Conservation (phyloP, 2,113 vertebrate genomes). For the Malurus melanocephalus region DNA sequence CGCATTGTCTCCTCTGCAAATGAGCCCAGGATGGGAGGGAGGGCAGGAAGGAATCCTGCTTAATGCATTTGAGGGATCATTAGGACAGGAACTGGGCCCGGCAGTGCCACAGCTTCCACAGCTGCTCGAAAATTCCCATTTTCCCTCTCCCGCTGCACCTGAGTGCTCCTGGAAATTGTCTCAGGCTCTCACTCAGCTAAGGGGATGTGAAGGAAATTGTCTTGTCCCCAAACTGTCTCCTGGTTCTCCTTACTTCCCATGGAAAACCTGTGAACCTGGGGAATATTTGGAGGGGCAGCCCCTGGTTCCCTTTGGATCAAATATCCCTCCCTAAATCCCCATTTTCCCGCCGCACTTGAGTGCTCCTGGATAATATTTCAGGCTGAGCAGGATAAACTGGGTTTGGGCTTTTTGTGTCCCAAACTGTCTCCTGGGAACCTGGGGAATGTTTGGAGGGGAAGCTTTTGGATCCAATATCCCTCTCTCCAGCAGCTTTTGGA, state of each 20-base stretch:
- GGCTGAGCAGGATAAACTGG: not conserved
- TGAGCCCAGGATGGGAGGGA: not conserved
- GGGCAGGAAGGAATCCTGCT: not conserved
- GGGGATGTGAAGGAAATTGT: not conserved
- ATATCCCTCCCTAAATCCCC: not conserved
- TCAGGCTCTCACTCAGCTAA: not conserved
- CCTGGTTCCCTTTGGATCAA: not conserved
- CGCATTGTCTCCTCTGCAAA: not conserved
- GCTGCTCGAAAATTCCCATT: not conserved
- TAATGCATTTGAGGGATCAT: constrained; percentile 5
- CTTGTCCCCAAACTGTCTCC: not conserved
- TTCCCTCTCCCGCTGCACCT: not conserved
- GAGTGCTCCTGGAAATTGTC: not conserved
- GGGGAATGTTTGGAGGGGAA: not conserved
- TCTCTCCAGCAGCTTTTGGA: too few species aligned
- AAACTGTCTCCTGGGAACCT: not conserved
- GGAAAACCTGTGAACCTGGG: not conserved
- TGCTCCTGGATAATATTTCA: not conserved
- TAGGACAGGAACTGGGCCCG: not conserved
- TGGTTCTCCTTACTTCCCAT: not conserved
- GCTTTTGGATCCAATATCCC: too few species aligned
- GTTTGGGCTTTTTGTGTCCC: not conserved
- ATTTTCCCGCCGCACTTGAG: not conserved
- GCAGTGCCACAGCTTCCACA: not conserved
- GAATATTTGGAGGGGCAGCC: not conserved